Evolutionary conservation across 2,888 invertebrate species (phyloP).

Genomic region (Atherix ibis): DNA sequence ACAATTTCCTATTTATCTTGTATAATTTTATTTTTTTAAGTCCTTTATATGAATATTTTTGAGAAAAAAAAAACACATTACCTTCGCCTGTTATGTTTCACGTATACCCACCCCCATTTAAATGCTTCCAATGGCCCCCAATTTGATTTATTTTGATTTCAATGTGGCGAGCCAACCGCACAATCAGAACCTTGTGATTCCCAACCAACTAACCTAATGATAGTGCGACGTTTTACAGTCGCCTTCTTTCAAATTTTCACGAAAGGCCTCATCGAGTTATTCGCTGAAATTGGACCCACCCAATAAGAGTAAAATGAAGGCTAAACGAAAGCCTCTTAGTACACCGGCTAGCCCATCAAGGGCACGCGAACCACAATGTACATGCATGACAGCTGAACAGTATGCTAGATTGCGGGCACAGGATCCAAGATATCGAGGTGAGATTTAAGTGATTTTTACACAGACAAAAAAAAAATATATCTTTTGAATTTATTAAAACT

Average conservation of each 20-base stretch:
- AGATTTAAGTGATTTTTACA: too few relatives aligned
- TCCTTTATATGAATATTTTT: too few relatives aligned
- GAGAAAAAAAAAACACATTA: too few relatives aligned
- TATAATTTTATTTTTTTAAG: too few relatives aligned
- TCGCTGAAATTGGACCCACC: constrained; percentile 87
- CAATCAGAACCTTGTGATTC: constrained; percentile 34
- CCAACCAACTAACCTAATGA: constrained; percentile 36
- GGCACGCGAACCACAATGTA: constrained; percentile 79
- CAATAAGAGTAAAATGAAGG: constrained; percentile 71
- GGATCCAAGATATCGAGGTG: constrained; percentile 63
- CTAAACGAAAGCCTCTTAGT: constrained; percentile 79
- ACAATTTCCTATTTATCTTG: too few relatives aligned
- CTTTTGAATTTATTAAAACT: too few relatives aligned
- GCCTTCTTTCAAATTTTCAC: constrained; percentile 93
- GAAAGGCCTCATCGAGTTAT: constrained; percentile 94
- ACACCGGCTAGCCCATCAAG: constrained; percentile 83
- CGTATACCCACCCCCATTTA: too few relatives aligned
- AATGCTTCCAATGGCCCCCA: too few relatives aligned
- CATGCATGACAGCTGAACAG: constrained; percentile 89
- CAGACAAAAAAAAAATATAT: too few relatives aligned
- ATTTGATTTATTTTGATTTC: too few relatives aligned
- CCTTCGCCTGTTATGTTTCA: too few relatives aligned
- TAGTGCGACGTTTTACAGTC: constrained; percentile 68
- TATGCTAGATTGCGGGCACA: constrained; percentile 70
- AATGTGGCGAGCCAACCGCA: constrained; percentile 24